These are phyloP conservation scores for Coelopa frigida DNA, from an alignment of 1,140 invertebrate genomes.

Conservation along the genomic window DNA sequence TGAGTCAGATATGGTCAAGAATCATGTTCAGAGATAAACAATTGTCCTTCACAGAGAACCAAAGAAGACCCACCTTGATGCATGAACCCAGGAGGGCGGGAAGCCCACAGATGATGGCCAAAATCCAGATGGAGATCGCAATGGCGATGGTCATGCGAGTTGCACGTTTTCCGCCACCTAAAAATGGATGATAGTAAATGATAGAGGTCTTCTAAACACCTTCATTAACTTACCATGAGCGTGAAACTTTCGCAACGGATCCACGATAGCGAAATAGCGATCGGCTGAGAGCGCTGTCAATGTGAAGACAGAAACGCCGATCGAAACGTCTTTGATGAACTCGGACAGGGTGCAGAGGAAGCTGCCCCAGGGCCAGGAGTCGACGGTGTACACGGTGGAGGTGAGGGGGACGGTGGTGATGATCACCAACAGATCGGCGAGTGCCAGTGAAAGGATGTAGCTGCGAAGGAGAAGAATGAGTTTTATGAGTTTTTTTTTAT, in stretches of 20 bases:
- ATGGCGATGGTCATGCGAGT: slow-evolving; percentile 62
- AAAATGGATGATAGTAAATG: background rate
- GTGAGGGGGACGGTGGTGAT: slow-evolving; percentile 74
- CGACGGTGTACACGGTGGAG: slow-evolving; percentile 66
- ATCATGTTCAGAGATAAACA: too few species aligned
- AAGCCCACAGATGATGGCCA: slow-evolving; percentile 67
- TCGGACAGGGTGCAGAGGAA: slow-evolving; percentile 71
- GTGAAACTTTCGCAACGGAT: slow-evolving; percentile 67
- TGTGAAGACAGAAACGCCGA: slow-evolving; percentile 81
- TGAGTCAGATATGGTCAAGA: too few species aligned
- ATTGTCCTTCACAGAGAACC: too few species aligned
- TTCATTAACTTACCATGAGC: slow-evolving; percentile 47
- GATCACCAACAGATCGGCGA: slow-evolving; percentile 74
- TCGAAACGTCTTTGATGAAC: slow-evolving; percentile 72
- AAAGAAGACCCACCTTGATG: slow-evolving; percentile 54
- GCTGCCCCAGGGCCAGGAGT: slow-evolving; percentile 73
- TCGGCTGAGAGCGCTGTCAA: slow-evolving; percentile 75
- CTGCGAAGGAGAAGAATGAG: slow-evolving; percentile 35
- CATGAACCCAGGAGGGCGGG: slow-evolving; percentile 71
- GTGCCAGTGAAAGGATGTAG: slow-evolving; percentile 67
- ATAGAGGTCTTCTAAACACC: too few species aligned
- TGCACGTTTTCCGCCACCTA: slow-evolving; percentile 62
- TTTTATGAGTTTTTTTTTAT: too few species aligned
- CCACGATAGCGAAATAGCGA: slow-evolving; percentile 77
- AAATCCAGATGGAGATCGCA: slow-evolving; percentile 72